These are phyloP conservation scores for Lepilemur ruficaudatus DNA, from an alignment of 2,797 vertebrate genomes.

Conservation along the genomic window DNA sequence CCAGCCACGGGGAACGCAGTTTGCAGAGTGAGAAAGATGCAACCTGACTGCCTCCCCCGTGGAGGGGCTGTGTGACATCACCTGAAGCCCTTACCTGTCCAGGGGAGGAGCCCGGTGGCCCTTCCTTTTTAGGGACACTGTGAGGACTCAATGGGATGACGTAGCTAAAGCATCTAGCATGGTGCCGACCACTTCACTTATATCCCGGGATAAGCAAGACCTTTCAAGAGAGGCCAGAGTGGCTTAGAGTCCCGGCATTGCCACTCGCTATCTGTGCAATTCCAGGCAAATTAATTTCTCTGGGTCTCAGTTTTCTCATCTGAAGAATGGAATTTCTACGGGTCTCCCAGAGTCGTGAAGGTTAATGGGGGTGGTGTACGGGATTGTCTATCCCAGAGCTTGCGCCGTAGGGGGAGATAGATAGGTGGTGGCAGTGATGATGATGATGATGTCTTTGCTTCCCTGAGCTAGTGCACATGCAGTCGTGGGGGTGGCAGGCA, in stretches of 20 bases:
- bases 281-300: neutral
- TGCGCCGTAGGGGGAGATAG: neutral
- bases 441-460: neutral
- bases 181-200: accelerated
- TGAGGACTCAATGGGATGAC: neutral
- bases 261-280: too few species aligned
- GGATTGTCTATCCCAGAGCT: neutral
- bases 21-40: neutral
- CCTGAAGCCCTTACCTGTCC: neutral
- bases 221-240: neutral
- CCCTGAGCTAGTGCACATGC: neutral
- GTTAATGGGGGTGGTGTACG: neutral
- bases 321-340: neutral
- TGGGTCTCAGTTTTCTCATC: neutral
- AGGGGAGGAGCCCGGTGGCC: neutral
- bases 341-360: neutral
- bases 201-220: neutral
- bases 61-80: neutral
- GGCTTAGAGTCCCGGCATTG: neutral
- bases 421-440: neutral
- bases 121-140: neutral
- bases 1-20: neutral
- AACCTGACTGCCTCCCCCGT: accelerated
- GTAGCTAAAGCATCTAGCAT: neutral
- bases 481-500: too few species aligned